Evolutionary conservation across 2,888 invertebrate species (phyloP), one percentile per base, ranked within the genome.

Genomic region (Drosophila prostipennis): DNA sequence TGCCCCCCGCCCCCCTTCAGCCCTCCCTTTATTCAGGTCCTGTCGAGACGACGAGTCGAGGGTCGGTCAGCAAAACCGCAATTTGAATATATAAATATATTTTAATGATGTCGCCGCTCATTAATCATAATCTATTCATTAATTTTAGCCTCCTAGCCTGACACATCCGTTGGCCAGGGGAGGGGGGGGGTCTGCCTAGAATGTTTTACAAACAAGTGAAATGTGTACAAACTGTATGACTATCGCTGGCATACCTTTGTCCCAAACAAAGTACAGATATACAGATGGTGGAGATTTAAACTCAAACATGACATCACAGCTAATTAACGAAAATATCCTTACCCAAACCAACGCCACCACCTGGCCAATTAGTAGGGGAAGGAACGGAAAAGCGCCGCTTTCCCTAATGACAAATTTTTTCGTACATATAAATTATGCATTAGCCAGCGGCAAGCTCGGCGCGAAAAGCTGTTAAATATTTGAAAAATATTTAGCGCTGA

Each of bases 121-220:
- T 85, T 85, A 85, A 85, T 85, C 84, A 85, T 87, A 85, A 85
- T 85, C 84, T 85, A 85, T 85, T 85, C 87, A 85, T 85, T 85
- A 85, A 85, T 85, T 82, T 86, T 83, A 74, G 79, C 60, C 60
- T 69, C 72, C 68, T 69, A 72, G 72, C 40, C 76, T 85, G 84
- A 85, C 84, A 85, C 80, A 77, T 82, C 77, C 34, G 13, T 4
- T 16, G 48, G 16, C 40, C 42, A 40, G 43, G 72, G 13, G 1
- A 1, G 13, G 13, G 26, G 10, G 10, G n/a, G 26, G 6, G 29
- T 6, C 16, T 23, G 2, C 2, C 37, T 45, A 16, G 39, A 26
- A 53, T 65, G 67, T 65, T 65, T 67, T 54, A 70, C 56, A 68
- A 72, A 60, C 73, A 85, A 64, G 74, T 67, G 53, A 77, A 79